Percentiles rank a stretch among this genome's conserved stretches.
These are phyloP conservation scores for Sphenodon punctatus DNA, from an alignment of 2,797 vertebrate genomes.

Conservation along the genomic window DNA sequence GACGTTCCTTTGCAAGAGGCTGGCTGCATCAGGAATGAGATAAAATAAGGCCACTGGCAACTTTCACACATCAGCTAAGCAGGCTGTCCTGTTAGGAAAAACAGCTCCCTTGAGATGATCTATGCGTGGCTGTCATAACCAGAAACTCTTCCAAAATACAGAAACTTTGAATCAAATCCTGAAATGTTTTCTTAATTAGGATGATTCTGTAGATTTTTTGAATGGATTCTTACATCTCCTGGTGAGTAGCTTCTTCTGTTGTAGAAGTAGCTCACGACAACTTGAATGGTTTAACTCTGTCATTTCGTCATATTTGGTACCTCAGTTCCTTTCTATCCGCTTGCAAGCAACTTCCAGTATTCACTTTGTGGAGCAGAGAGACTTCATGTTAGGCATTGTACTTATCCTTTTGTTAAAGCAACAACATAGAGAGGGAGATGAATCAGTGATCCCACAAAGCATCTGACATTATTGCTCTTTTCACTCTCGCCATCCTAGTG, in stretches of 20 bases:
- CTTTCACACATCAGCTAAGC: constrained; percentile 29
- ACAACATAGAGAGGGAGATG: neutral
- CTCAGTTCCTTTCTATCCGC: neutral
- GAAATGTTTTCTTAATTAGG: constrained; percentile 55
- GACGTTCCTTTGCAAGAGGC: neutral
- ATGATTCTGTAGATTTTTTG: constrained; percentile 27
- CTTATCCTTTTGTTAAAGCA: neutral
- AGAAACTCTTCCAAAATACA: constrained; percentile 36
- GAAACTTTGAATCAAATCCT: neutral
- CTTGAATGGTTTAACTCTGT: no score
- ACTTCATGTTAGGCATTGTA: neutral
- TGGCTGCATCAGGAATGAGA: constrained; percentile 18
- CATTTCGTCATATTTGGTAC: neutral
- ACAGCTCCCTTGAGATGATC: constrained; percentile 6
- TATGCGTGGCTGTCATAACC: neutral
- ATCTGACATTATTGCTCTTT: no score
- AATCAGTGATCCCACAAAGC: neutral
- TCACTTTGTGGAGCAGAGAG: neutral
- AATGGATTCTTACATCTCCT: neutral
- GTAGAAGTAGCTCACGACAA: neutral
- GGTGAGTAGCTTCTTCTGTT: neutral
- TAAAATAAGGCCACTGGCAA: constrained; percentile 41
- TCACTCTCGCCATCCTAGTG: no score
- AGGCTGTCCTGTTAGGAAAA: constrained; percentile 29
- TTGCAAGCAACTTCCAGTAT: neutral